Evolutionary conservation across 2,888 invertebrate species (phyloP).

Genomic region (Fragum whitleyi): DNA sequence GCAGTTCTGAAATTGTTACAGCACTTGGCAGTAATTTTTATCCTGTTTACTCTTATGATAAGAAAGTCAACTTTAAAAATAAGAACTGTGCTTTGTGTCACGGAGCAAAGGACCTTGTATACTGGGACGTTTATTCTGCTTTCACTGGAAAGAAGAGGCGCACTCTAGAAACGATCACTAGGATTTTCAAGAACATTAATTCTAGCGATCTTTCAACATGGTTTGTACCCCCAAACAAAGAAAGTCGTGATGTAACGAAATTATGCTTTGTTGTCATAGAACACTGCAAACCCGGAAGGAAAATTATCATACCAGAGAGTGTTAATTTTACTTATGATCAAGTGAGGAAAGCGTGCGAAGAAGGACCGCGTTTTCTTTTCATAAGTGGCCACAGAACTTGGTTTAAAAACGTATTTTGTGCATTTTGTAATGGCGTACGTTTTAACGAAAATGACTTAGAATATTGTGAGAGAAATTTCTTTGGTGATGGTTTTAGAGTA

Average conservation of each 20-base stretch:
- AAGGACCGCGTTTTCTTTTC: not conserved
- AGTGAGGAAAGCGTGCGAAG: not conserved
- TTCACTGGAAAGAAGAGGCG: not conserved
- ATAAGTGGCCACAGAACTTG: not conserved
- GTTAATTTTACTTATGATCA: not conserved
- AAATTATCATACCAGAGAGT: not conserved
- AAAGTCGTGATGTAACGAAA: not conserved
- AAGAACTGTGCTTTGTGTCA: not conserved
- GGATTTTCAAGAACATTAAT: not conserved
- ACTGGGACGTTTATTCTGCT: not conserved
- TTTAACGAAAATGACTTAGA: not conserved
- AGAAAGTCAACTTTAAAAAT: not conserved
- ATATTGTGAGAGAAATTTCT: not conserved
- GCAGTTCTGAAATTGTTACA: not conserved
- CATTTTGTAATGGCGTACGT: not conserved
- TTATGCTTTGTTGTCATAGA: not conserved
- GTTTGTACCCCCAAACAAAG: not conserved
- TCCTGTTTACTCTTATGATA: not conserved
- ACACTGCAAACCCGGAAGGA: not conserved
- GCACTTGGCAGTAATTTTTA: not conserved
- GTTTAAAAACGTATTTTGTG: constrained; percentile 6
- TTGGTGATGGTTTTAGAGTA: not conserved
- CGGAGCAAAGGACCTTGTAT: not conserved
- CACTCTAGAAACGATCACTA: not conserved
- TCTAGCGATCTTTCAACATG: not conserved